Conservation (phyloP, 2,797 vertebrate genomes). For the Otus scops region DNA sequence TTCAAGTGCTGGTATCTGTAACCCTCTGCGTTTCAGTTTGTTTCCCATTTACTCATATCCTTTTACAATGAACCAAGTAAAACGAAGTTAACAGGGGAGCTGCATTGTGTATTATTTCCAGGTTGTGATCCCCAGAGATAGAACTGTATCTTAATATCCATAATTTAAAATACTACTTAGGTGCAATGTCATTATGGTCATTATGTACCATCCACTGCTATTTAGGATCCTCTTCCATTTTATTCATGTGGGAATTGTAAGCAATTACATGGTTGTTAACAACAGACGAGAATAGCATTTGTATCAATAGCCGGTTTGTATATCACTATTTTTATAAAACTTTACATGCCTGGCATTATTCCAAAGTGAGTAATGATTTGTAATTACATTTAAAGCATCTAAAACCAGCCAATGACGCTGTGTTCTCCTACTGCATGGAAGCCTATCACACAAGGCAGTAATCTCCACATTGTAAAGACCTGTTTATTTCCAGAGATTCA, state of each 20-base stretch:
- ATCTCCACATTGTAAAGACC: neutral
- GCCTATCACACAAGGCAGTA: neutral
- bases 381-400: neutral
- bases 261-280: neutral
- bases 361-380: neutral
- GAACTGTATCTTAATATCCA: neutral
- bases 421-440: neutral
- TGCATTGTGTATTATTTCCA: neutral
- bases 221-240: neutral
- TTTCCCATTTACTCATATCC: neutral
- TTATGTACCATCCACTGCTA: neutral
- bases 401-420: neutral
- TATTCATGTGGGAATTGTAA: neutral
- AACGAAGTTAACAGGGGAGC: neutral
- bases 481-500: neutral
- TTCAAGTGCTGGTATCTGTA: neutral
- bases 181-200: neutral
- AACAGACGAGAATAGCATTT: neutral
- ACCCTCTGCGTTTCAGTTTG: neutral
- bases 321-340: neutral
- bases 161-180: neutral
- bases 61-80: neutral
- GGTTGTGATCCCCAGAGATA: neutral
- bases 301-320: neutral
- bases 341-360: neutral